phyloP scores from a whole-genome alignment of 2,797 vertebrate species.

The Poecilia gillii region DNA sequence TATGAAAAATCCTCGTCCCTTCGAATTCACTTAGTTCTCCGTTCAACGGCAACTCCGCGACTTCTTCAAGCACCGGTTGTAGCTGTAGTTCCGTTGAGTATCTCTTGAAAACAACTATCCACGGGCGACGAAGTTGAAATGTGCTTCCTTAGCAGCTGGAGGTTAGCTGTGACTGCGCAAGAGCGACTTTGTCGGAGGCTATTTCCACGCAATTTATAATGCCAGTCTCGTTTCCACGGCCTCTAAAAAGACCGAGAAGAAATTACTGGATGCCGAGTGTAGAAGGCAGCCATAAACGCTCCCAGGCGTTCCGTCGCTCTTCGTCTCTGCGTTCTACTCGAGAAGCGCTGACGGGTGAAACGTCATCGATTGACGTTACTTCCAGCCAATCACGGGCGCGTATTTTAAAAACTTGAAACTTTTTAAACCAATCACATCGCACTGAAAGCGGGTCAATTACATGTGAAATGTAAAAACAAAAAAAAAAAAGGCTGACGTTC shows the following conservation, averaged over 20 bases:
- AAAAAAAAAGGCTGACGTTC: conserved; percentile 57
- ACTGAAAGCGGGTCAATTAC: conserved; percentile 14
- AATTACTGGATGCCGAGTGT: conserved; percentile 19
- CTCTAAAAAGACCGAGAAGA: conserved; percentile 5
- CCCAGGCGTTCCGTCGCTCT: conserved; percentile 42
- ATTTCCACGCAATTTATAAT: not conserved
- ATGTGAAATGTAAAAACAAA: conserved; percentile 65
- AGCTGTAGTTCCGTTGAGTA: conserved; percentile 35
- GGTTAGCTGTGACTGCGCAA: conserved; percentile 44
- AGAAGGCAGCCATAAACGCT: conserved; percentile 40
- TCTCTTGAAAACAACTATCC: conserved; percentile 38
- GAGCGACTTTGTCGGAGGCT: not conserved
- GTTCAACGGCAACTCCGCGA: not conserved
- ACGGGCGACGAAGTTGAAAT: conserved; percentile 62
- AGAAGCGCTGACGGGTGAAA: conserved; percentile 50
- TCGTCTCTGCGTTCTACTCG: conserved; percentile 36
- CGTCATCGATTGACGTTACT: conserved; percentile 54
- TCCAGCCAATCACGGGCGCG: conserved; percentile 53
- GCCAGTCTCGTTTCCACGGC: conserved; percentile 1
- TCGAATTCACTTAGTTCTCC: not conserved
- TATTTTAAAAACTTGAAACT: conserved; percentile 45
- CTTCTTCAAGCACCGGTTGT: conserved; percentile 10
- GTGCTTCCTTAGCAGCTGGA: conserved; percentile 37
- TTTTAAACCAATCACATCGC: conserved; percentile 61
- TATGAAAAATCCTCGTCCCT: conserved; percentile 2